A percentile compares a stretch with the other conserved stretches of the same genome.
Evolutionary conservation across 2,888 invertebrate genomes (phyloP).

Genomic region (Stratiomys singularior): DNA sequence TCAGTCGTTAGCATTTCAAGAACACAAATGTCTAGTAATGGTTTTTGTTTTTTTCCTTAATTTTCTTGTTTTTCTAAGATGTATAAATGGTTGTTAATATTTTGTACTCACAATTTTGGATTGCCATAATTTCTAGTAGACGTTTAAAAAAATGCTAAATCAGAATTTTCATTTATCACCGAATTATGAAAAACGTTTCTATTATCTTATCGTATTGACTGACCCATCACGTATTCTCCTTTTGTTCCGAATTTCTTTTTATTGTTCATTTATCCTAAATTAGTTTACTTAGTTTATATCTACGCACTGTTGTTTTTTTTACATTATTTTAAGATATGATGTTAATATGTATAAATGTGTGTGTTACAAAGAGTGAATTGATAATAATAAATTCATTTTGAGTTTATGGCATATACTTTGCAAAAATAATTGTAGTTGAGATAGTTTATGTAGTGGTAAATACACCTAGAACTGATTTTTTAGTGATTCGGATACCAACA

Average conservation of each 20-base stretch:
- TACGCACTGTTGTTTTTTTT: slow-evolving; percentile 40
- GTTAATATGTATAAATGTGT: slow-evolving; percentile 45
- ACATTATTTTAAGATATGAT: slow-evolving; percentile 45
- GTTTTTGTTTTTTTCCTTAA: background rate
- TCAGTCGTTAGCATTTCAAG: background rate
- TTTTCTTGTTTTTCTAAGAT: slow-evolving; percentile 8
- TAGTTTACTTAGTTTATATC: slow-evolving; percentile 17
- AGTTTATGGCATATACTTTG: too few species aligned
- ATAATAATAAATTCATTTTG: slow-evolving; percentile 15
- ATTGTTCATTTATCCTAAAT: slow-evolving; percentile 20
- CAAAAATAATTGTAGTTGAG: too few species aligned
- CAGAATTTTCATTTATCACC: slow-evolving; percentile 10
- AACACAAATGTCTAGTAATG: background rate
- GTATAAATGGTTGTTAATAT: slow-evolving; percentile 12
- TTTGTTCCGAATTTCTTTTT: slow-evolving; percentile 1
- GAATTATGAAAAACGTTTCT: slow-evolving; percentile 11
- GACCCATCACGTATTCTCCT: background rate
- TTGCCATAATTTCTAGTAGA: slow-evolving; percentile 25
- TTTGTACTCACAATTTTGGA: slow-evolving; percentile 42
- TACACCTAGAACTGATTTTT: slow-evolving; percentile 1
- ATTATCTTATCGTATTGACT: slow-evolving; percentile 14
- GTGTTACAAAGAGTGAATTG: slow-evolving; percentile 31
- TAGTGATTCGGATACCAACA: slow-evolving; percentile 4
- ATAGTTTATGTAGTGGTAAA: background rate
- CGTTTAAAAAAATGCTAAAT: slow-evolving; percentile 3